Base-by-base conservation (phyloP, 35 echinoderm and acorn worm genomes). In the Hemicentrotus pulcherrimus region DNA sequence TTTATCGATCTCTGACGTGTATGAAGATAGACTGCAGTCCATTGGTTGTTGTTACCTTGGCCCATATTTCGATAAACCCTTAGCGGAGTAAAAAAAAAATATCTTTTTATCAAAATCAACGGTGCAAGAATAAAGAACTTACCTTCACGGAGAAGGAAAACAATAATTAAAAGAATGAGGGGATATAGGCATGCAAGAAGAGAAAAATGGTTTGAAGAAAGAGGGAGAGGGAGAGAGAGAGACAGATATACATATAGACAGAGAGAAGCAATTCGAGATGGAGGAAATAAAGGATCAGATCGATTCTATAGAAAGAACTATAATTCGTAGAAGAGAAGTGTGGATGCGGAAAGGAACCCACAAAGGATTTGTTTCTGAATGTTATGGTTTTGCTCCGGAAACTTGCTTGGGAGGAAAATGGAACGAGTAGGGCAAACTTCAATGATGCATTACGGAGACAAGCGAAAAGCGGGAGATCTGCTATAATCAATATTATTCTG, bases 401-500 rank as follows among this genome's bases (percentile, higher is more conserved):
- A 78, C 65, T 78, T 7, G 65, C 15, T 78, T 78, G 28, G 28
- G 65, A 78, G 19, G 8, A 78, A n/a, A 78, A 78, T 78, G 28
- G 65, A 78, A 22, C 19, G 65, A 22, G 65, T 78, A 28, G 15
- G 18, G 4, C 65, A 78, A 78, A 28, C 19, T 78, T 78, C 28
- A n/a, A 22, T 78, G 65, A 78, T 28, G 65, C 65, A 78, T 78
- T 78, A 78, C 65, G 22, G 65, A 78, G 19, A 78, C 65, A 78
- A 78, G 65, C 65, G 65, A 78, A 78, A 78, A n/a, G 28, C 65
- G 65, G 65, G 65, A 78, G 65, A 78, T 78, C 65, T 78, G 15
- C 65, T 78, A 78, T 78, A 78, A 78, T 78, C 65, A 78, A 78
- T 78, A 78, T 78, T 78, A 78, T 78, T 78, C 19, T 78, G 65